Evolutionary conservation across 2,797 vertebrate species (phyloP), one percentile per base, ranked within the genome.

Genomic region (Rhadinocentrus ornatus): DNA sequence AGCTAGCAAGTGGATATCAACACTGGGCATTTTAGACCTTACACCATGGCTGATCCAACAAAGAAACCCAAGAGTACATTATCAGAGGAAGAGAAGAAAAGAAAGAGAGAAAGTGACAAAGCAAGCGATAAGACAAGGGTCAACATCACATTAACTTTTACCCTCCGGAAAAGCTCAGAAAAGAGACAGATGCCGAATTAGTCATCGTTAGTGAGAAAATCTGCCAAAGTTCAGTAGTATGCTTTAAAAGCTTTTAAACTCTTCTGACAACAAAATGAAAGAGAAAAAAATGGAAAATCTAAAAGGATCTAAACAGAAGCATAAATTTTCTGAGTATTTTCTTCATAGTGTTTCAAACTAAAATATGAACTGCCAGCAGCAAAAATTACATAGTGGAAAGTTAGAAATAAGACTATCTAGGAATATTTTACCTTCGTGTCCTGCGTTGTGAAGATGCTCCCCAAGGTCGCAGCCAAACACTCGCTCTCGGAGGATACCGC

Each of bases 401-500:
- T 48, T 8, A 53, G 16, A 55, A 22, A 50, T 35, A 65, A 58
- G 24, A 59, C 31, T 9, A 37, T 41, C 18, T 35, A 13, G 29
- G 12, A 68, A 32, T 66, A 34, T 68, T 68, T 56, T 63, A 91
- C 98, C 96, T 1, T 99, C 97, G 69, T 97, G 95, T 81, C 95
- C 96, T 0, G 97, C 98, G 93, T 98, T 99, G 78, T 98, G 96
- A 48, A 99, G 96, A 83, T 99, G 96, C 75, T 99, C 98, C 48
- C 98, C 98, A 32, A 99, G 94, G 93, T 99, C 98, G 77, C 98
- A 99, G 78, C 98, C 97, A 16, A 99, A 99, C 75, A 99, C 98
- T 37, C 98, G 92, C 86, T 99, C 98, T 89, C 93, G 96, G 83
- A 99, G 95, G 89, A 99, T 99, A 4, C 98, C 98, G 0, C 97